These are phyloP conservation scores for Saccopteryx leptura DNA, from an alignment of 2,113 vertebrate species.

Conservation along the genomic window DNA sequence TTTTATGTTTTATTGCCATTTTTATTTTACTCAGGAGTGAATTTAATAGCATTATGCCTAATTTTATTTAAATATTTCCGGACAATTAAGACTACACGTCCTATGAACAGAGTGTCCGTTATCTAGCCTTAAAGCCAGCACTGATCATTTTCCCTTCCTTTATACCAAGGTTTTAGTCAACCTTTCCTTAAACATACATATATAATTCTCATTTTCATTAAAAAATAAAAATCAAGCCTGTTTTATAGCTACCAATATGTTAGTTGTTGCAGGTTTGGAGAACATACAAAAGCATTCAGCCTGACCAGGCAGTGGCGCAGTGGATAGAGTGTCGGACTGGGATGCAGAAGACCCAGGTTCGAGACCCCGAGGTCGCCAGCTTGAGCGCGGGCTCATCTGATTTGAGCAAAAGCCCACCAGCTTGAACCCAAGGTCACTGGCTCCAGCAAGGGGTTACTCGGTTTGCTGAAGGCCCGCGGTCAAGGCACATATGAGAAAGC, in stretches of 20 bases:
- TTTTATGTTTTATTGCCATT: background rate
- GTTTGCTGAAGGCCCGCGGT: too few species aligned
- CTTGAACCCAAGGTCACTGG: too few species aligned
- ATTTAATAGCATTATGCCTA: background rate
- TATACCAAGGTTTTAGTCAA: background rate
- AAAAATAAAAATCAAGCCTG: background rate
- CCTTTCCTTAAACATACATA: background rate
- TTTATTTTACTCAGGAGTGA: background rate
- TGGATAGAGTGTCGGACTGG: too few species aligned
- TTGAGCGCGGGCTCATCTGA: too few species aligned
- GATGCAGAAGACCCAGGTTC: too few species aligned
- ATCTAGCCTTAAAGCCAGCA: background rate
- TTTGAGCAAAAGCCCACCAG: too few species aligned
- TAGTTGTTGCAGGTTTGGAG: background rate
- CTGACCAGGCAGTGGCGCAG: too few species aligned
- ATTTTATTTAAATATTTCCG: background rate
- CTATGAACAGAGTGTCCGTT: background rate
- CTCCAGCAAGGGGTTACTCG: too few species aligned
- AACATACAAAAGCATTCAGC: background rate
- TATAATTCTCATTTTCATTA: background rate
- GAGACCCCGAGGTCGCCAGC: too few species aligned
- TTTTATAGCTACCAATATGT: background rate
- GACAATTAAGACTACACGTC: background rate
- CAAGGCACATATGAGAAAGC: too few species aligned
- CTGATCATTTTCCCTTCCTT: conserved; percentile 27